Conservation (phyloP, 2,888 invertebrate species). For the Hermodice carunculata region DNA sequence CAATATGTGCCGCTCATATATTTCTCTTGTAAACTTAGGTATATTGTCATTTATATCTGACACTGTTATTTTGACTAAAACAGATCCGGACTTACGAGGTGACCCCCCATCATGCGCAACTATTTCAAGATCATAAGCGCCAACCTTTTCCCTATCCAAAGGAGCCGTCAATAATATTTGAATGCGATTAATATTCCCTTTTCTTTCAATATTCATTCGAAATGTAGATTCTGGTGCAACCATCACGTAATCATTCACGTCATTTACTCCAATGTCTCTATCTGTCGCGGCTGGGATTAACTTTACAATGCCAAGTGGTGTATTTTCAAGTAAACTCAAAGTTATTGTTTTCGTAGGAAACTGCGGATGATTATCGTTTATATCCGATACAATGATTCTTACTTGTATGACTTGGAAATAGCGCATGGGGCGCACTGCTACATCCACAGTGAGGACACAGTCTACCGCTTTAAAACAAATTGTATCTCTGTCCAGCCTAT, state of each 20-base stretch:
- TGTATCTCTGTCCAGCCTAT: slow-evolving; percentile 11
- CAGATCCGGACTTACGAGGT: slow-evolving; percentile 16
- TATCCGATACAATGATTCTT: slow-evolving; percentile 4
- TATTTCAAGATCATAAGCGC: slow-evolving; percentile 44
- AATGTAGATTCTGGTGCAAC: too few relatives aligned
- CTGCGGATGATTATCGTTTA: slow-evolving; percentile 11
- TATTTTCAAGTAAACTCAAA: too few relatives aligned
- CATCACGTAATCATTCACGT: too few relatives aligned
- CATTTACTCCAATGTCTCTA: too few relatives aligned
- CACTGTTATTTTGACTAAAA: slow-evolving; percentile 20
- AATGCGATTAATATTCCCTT: too few relatives aligned
- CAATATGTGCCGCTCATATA: slow-evolving; percentile 11
- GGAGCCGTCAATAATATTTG: slow-evolving; percentile 41
- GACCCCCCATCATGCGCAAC: slow-evolving; percentile 25
- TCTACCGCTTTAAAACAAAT: neutral
- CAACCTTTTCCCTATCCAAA: slow-evolving; percentile 51
- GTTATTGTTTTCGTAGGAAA: slow-evolving; percentile 6
- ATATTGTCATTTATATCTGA: slow-evolving; percentile 28
- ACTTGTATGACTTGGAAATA: slow-evolving; percentile 16
- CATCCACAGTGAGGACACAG: slow-evolving; percentile 8
- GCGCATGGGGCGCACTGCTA: slow-evolving; percentile 8
- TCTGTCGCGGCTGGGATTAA: too few relatives aligned
- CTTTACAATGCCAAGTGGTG: too few relatives aligned
- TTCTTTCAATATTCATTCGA: too few relatives aligned
- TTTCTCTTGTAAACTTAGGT: slow-evolving; percentile 14